These are phyloP conservation scores for Sylvia atricapilla DNA, from an alignment of 2,113 vertebrate genomes.

Conservation along the genomic window DNA sequence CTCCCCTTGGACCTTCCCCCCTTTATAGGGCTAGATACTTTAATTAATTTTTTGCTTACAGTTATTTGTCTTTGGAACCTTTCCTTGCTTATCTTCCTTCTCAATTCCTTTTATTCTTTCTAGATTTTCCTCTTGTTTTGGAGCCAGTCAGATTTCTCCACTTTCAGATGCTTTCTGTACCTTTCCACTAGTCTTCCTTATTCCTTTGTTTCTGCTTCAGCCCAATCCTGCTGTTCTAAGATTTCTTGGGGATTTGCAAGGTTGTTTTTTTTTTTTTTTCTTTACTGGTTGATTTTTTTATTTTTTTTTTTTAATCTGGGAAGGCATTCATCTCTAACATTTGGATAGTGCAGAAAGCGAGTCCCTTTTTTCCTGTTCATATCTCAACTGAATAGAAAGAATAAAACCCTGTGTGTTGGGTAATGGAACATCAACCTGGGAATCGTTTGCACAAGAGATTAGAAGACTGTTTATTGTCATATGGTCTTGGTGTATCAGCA, in stretches of 20 bases:
- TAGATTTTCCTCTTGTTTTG: neutral
- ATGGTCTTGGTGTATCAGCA: neutral
- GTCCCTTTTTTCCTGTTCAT: neutral
- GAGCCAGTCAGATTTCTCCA: neutral
- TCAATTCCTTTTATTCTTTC: neutral
- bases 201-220: neutral
- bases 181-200: neutral
- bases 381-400: neutral
- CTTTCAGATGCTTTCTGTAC: neutral
- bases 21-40: neutral
- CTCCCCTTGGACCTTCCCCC: fast-evolving
- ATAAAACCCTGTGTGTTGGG: neutral
- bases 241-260: fast-evolving
- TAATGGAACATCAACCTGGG: neutral
- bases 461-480: neutral
- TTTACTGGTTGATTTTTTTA: neutral
- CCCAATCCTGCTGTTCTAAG: neutral
- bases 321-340: neutral
- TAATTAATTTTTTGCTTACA: neutral
- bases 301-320: neutral
- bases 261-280: neutral
- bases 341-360: neutral
- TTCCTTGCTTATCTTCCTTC: neutral
- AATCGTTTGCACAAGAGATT: neutral
- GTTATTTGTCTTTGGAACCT: neutral